These are phyloP conservation scores for Stegodyphus mimosarum DNA, from an alignment of 1,140 invertebrate species.

Conservation along the genomic window DNA sequence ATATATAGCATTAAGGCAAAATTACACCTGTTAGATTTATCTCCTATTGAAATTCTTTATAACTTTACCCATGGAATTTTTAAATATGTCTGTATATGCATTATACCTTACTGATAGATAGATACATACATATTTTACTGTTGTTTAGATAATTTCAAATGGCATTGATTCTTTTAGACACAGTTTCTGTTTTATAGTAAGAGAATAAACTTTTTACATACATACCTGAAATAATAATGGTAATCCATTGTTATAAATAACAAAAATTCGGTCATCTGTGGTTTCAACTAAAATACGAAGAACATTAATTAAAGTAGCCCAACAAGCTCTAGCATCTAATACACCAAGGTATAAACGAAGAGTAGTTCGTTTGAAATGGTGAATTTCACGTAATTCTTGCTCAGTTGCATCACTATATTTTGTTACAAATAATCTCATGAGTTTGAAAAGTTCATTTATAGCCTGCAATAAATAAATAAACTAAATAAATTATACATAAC, in stretches of 20 bases:
- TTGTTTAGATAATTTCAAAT: background rate
- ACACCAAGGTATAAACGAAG: constrained; percentile 83
- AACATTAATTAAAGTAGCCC: constrained; percentile 89
- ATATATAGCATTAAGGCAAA: no score
- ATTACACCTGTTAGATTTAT: no score
- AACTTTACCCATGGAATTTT: no score
- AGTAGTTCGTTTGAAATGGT: constrained; percentile 83
- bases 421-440: constrained; percentile 85
- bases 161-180: background rate
- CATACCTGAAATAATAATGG: constrained; percentile 85
- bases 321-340: constrained; percentile 84
- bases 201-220: background rate
- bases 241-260: constrained; percentile 88
- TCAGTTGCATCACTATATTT: constrained; percentile 81
- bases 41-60: no score
- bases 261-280: constrained; percentile 87
- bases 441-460: constrained; percentile 89
- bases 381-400: constrained; percentile 83
- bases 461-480: constrained; percentile 71
- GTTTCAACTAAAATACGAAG: constrained; percentile 86
- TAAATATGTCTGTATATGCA: no score
- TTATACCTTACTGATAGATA: no score
- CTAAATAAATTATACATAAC: no score
- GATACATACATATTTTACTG: no score
- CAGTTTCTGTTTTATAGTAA: background rate